Conservation (phyloP, 2,113 vertebrate genomes). For the Oxygymnocypris stewartii region DNA sequence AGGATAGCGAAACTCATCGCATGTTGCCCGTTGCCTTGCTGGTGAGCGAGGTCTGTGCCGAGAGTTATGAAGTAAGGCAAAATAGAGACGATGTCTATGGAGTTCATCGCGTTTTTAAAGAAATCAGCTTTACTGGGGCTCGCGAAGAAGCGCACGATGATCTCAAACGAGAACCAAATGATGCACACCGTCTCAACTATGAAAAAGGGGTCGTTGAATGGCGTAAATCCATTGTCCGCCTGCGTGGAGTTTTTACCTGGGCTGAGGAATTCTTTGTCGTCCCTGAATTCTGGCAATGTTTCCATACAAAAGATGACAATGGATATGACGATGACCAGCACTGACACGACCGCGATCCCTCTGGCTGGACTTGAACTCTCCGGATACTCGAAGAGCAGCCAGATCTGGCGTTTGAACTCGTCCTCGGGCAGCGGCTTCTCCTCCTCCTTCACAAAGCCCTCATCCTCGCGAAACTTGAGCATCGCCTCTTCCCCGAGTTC, state of each 20-base stretch:
- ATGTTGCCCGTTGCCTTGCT: conserved; percentile 87
- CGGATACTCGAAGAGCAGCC: conserved; percentile 97
- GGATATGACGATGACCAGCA: conserved; percentile 96
- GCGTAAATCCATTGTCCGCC: conserved; percentile 82
- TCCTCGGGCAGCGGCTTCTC: conserved; percentile 91
- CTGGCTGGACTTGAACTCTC: conserved; percentile 95
- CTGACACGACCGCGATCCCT: conserved; percentile 95
- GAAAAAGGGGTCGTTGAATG: conserved; percentile 98
- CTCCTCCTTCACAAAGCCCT: conserved; percentile 96
- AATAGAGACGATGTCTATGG: conserved; percentile 98
- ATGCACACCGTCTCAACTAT: conserved; percentile 98
- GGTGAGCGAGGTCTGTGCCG: conserved; percentile 94
- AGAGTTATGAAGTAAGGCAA: conserved; percentile 99
- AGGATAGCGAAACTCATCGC: conserved; percentile 98
- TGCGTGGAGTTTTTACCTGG: conserved; percentile 79
- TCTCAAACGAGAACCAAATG: conserved; percentile 99
- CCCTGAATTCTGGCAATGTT: conserved; percentile 94
- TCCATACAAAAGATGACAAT: conserved; percentile 98
- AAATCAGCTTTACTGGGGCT: conserved; percentile 93
- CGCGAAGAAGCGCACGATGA: conserved; percentile 93
- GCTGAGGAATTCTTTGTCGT: conserved; percentile 85
- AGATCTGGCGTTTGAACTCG: conserved; percentile 96
- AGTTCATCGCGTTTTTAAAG: conserved; percentile 99
- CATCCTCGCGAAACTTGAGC: conserved; percentile 95
- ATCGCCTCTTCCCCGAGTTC: conserved; percentile 95